These are phyloP conservation scores for Capitella teleta DNA, from an alignment of 1,140 invertebrate species.

Conservation along the genomic window DNA sequence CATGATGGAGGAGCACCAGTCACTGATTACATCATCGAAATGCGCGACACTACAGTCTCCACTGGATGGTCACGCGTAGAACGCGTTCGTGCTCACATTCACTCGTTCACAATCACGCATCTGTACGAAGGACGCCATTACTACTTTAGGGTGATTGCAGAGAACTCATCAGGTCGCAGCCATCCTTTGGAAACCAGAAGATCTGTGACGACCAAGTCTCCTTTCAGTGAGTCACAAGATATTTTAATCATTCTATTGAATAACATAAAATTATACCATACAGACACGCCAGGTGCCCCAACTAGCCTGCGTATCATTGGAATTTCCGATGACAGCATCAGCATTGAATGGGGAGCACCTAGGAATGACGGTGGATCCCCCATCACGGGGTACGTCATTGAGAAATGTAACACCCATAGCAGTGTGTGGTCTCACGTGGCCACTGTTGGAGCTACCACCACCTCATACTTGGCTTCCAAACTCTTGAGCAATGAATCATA, in stretches of 20 bases:
- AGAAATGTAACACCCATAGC: slow-evolving; percentile 51
- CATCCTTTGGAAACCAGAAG: slow-evolving; percentile 73
- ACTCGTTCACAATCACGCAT: slow-evolving; percentile 55
- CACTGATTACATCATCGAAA: slow-evolving; percentile 37
- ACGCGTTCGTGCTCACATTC: slow-evolving; percentile 47
- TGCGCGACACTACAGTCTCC: slow-evolving; percentile 69
- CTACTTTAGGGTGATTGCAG: slow-evolving; percentile 89
- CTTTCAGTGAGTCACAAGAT: slow-evolving; percentile 35
- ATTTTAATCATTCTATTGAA: not conserved
- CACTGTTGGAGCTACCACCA: not conserved
- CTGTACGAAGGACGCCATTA: slow-evolving; percentile 89
- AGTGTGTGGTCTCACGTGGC: slow-evolving; percentile 7
- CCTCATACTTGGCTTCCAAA: not conserved
- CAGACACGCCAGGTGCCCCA: slow-evolving; percentile 8
- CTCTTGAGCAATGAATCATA: slow-evolving; percentile 15
- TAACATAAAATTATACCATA: not conserved
- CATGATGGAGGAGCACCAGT: slow-evolving; percentile 31
- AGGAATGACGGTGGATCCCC: slow-evolving; percentile 94
- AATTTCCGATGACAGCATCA: slow-evolving; percentile 27
- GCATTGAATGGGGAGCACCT: slow-evolving; percentile 74
- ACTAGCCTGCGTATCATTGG: slow-evolving; percentile 16
- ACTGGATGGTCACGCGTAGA: slow-evolving; percentile 69
- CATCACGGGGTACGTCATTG: slow-evolving; percentile 79
- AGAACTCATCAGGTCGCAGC: slow-evolving; percentile 92
- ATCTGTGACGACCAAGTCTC: slow-evolving; percentile 70